Base-by-base conservation (phyloP, 1,140 invertebrate species). In the Drosophila kikkawai region DNA sequence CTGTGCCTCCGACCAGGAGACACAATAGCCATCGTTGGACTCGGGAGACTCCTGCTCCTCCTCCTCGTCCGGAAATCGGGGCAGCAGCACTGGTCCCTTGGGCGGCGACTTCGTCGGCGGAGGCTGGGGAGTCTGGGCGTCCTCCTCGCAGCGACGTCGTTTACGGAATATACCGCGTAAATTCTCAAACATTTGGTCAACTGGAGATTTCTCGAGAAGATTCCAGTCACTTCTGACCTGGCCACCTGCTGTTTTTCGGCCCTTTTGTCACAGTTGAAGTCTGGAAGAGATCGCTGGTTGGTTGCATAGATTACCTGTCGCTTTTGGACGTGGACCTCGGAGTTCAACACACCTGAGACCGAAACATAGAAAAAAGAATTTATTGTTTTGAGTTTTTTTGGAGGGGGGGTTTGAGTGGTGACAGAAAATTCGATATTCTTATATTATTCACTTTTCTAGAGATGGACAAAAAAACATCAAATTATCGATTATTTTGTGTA, bases 101-200 rank as follows among this genome's bases (percentile, higher is more conserved):
- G 32, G 36, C 36, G 51, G 19, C 39, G 19, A 37, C 19, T 44
- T 26, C 8, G 66, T 5, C 12, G 48, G 19, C 19, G 47, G 37
- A 37, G 34, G 7, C 6, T 29, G 26, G 26, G 26, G 26, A 29
- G 64, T 17, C n/a, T 63, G 32, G 13, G 67, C 22, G 7, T 63
- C 58, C 1, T 75, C 50, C 45, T 86, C 83, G 41, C 53, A 82
- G 29, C 86, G 85, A 4, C 86, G 86, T 29, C 91, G 83, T 73
- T 92, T 92, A 17, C 86, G 78, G 41, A 92, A 91, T 60, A 92
- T 91, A 22, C 91, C 78, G 13, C 91, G 60, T 44, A 92, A 76
- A 56, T 88, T 92, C 39, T 88, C 91, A 56, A 92, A 85, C 91
- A 92, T 91, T 68, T 59, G 29, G 9, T 22, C 22, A 39, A 45